Base-by-base conservation (phyloP, 2,113 vertebrate genomes). In the Okapia johnstoni region DNA sequence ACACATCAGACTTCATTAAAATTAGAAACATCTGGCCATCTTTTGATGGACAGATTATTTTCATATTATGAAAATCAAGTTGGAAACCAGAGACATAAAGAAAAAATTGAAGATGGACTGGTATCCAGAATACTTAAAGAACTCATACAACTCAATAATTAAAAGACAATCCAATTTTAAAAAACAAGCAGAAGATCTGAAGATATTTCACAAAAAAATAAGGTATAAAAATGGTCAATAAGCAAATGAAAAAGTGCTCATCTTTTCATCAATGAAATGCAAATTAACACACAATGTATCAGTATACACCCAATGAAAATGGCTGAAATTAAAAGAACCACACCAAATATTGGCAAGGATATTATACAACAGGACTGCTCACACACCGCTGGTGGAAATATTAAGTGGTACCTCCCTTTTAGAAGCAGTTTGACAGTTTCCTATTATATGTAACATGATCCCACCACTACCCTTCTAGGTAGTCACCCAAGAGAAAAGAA, bases 401-500 rank as follows among this genome's bases (percentile, higher is more conserved):
- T 60, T 90, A 88, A 79, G 52, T 86, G 54, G 15, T 33, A 66
- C 10, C 77, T 77, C 9, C 25, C 13, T 60, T 93, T 81, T 85
- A 46, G 54, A 85, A 91, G 48, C 8, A 83, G 28, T 79, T 63
- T 81, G 48, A 10, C 23, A 77, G 94, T 60, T 96, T 90, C 81
- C 81, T 80, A 81, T 50, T 46, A 85, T 50, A 16, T 30, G 60
- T 88, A 88, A 40, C 23, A 89, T 46, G 25, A 85, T 36, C 58
- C 33, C 33, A 81, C 10, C 48, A 79, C 33, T 80, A 90, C 1
- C 91, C 17, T 91, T 80, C 60, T 83, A 33, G 15, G 2, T 73
- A 90, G 63, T 61, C 92, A 70, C 23, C 16, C 79, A 95, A 94
- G 57, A 95, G 55, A 96, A 97, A 94, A 48, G 5, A 96, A 88